These are phyloP conservation scores for Falco columbarius DNA, from an alignment of 2,797 vertebrate species.

Conservation along the genomic window DNA sequence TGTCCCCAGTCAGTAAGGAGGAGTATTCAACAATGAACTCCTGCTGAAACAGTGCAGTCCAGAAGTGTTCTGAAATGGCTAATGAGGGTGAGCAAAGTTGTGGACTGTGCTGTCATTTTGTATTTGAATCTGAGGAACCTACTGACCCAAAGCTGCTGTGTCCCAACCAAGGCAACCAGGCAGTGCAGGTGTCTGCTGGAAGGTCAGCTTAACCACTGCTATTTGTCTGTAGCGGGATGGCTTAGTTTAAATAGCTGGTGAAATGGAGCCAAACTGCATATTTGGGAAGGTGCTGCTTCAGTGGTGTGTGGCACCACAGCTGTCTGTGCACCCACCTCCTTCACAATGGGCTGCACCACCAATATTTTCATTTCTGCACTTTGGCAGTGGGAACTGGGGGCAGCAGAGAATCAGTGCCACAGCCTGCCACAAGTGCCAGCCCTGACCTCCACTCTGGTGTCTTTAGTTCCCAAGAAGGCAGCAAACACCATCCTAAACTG, in stretches of 20 bases:
- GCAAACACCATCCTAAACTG: neutral
- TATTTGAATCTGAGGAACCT: neutral
- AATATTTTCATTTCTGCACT: neutral
- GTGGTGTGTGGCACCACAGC: neutral
- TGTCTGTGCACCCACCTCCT: neutral
- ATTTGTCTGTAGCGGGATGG: neutral
- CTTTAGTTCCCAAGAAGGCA: neutral
- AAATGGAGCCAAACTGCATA: neutral
- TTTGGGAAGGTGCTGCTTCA: neutral
- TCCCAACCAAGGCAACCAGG: neutral
- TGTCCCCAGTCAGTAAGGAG: neutral
- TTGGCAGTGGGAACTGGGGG: neutral
- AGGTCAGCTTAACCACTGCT: neutral
- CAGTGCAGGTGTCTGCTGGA: neutral
- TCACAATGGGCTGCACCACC: neutral
- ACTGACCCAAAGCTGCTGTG: neutral
- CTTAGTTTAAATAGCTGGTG: fast-evolving
- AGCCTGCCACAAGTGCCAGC: neutral
- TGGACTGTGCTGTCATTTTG: neutral
- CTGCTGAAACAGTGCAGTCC: neutral
- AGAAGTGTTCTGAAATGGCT: neutral
- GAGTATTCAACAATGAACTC: neutral
- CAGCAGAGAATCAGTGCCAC: neutral
- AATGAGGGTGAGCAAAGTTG: neutral
- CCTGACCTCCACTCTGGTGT: neutral